phyloP scores from a whole-genome alignment of 2,797 vertebrate genomes.

The Brachyalestes nurse region DNA sequence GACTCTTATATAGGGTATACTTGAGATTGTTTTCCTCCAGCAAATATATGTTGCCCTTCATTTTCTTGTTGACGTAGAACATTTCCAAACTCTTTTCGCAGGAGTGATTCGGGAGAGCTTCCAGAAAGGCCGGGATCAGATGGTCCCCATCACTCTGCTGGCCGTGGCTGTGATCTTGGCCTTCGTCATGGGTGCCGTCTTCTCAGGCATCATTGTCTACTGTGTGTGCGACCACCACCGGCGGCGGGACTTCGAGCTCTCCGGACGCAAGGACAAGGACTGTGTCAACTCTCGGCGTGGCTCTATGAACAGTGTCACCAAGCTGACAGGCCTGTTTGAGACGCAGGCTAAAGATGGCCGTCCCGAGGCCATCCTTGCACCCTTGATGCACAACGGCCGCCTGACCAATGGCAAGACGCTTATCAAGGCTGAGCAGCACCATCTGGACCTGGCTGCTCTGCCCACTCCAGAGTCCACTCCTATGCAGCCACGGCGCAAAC shows the following conservation, averaged over 20 bases:
- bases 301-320: conserved; percentile 98
- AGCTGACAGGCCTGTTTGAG: conserved; percentile 95
- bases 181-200: conserved; percentile 96
- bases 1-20: background rate
- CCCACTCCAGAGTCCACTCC: conserved; percentile 97
- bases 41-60: background rate
- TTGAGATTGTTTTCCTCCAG: background rate
- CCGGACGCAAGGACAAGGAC: conserved; percentile 91
- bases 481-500: conserved; percentile 94
- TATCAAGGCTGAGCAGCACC: conserved; percentile 97
- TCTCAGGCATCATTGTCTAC: conserved; percentile 95
- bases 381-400: conserved; percentile 95
- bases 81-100: conserved; percentile 78
- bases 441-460: conserved; percentile 90
- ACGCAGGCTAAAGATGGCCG: conserved; percentile 93
- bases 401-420: conserved; percentile 89
- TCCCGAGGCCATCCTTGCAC: conserved; percentile 92
- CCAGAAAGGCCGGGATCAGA: conserved; percentile 94
- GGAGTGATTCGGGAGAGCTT: conserved; percentile 98
- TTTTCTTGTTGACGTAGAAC: background rate
- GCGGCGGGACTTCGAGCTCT: conserved; percentile 84
- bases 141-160: conserved; percentile 94
- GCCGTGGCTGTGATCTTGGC: conserved; percentile 96
- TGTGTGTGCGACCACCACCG: conserved; percentile 96
- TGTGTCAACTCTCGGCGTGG: conserved; percentile 85